Conservation (phyloP, 2,888 invertebrate species). For the Maniola hyperantus region DNA sequence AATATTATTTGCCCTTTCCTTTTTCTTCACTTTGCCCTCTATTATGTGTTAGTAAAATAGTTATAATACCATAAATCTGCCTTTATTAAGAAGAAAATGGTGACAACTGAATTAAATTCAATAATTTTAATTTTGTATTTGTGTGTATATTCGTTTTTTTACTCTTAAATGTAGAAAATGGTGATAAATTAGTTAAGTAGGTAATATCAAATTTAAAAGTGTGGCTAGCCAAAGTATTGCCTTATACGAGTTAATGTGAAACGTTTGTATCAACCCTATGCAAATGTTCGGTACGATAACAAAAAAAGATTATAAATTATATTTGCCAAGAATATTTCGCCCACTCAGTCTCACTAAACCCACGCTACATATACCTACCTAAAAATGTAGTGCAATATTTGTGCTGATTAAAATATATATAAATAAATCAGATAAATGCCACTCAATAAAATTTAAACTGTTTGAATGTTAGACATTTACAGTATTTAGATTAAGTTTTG, state of each 20-base stretch:
- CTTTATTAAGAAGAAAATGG: background rate
- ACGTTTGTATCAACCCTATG: background rate
- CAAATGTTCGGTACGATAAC: background rate
- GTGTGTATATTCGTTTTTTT: background rate
- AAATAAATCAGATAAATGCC: background rate
- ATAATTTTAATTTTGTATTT: background rate
- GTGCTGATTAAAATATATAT: background rate
- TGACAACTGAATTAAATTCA: background rate
- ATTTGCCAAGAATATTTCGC: background rate
- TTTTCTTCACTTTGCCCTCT: background rate
- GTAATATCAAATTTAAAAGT: background rate
- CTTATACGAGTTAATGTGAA: background rate
- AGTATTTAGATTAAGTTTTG: background rate
- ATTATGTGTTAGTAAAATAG: background rate
- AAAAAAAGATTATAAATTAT: background rate
- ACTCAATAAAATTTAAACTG: background rate
- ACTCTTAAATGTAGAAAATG: background rate
- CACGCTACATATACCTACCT: background rate
- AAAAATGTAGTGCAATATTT: background rate
- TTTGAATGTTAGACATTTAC: background rate
- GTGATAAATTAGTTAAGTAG: background rate
- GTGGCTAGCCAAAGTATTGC: background rate
- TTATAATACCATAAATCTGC: background rate
- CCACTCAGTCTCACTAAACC: background rate
- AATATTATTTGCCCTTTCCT: background rate